A percentile compares a stretch with the other conserved stretches of the same genome.
phyloP scores from a whole-genome alignment of 2,113 vertebrate species.

The Silurus meridionalis region DNA sequence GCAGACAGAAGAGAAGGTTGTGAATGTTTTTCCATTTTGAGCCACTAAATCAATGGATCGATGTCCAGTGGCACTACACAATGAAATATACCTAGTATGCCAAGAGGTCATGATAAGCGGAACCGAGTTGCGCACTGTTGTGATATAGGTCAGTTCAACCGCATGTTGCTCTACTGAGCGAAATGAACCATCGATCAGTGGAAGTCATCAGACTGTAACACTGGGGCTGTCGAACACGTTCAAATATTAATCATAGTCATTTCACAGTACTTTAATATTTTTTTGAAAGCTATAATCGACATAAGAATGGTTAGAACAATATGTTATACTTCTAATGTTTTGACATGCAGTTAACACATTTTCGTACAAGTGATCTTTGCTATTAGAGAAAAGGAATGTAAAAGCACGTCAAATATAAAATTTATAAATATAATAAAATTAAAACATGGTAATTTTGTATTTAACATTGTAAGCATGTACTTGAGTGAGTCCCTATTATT shows the following conservation, averaged over 20 bases:
- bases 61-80: background rate
- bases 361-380: background rate
- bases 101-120: background rate
- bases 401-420: background rate
- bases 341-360: background rate
- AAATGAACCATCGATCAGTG: slow-evolving; percentile 2
- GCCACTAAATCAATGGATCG: slow-evolving; percentile 30
- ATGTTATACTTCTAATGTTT: background rate
- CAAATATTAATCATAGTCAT: background rate
- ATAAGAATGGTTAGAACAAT: background rate
- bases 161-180: background rate
- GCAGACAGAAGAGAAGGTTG: slow-evolving; percentile 31
- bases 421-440: background rate
- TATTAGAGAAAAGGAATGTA: background rate
- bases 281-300: background rate
- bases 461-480: background rate
- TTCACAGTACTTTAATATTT: background rate
- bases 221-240: background rate
- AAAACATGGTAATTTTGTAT: background rate
- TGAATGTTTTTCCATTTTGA: slow-evolving; percentile 25
- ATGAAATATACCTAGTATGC: slow-evolving; percentile 9
- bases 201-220: background rate
- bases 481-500: background rate
- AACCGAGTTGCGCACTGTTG: background rate
- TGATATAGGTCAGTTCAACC: background rate